phyloP scores from a whole-genome alignment of 2,113 vertebrate species.

The Pagrus major region DNA sequence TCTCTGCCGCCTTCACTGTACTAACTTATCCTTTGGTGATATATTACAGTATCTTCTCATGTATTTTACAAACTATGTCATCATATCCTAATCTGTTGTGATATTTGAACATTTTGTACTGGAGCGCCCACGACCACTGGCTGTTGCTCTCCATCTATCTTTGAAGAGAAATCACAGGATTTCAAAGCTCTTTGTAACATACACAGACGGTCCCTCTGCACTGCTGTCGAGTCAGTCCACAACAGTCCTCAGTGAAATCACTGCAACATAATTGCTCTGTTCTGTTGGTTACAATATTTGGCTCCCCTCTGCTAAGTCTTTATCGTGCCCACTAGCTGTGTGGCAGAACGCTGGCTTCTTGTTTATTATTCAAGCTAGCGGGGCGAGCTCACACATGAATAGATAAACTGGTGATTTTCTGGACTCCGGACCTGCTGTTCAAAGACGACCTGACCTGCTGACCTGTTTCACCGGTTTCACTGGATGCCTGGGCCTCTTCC shows the following conservation, averaged over 20 bases:
- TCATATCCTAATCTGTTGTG: not conserved
- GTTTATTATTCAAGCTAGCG: constrained; percentile 43
- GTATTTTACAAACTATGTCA: not conserved
- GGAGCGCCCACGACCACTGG: not conserved
- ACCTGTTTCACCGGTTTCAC: constrained; percentile 28
- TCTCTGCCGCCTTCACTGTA: not conserved
- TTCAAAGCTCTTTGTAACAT: constrained; percentile 36
- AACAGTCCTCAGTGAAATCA: constrained; percentile 24
- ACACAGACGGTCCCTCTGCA: not conserved
- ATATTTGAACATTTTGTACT: constrained; percentile 10
- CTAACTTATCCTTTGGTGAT: not conserved
- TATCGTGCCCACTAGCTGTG: constrained; percentile 35
- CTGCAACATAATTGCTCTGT: constrained; percentile 44
- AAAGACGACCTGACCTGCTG: constrained; percentile 11
- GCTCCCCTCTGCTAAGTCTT: constrained; percentile 35
- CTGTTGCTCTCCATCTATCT: constrained; percentile 1
- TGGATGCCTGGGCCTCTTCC: not conserved
- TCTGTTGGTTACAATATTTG: constrained; percentile 44
- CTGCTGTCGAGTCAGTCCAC: constrained; percentile 19
- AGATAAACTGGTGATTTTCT: constrained; percentile 44
- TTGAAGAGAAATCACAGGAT: constrained; percentile 11
- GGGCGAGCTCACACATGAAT: constrained; percentile 22
- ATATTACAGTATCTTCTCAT: not conserved
- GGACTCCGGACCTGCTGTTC: not conserved
- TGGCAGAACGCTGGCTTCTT: constrained; percentile 29